Evolutionary conservation across 2,797 vertebrate species (phyloP), one percentile per base, ranked within the genome.

Genomic region (Hozukius guyotensis): DNA sequence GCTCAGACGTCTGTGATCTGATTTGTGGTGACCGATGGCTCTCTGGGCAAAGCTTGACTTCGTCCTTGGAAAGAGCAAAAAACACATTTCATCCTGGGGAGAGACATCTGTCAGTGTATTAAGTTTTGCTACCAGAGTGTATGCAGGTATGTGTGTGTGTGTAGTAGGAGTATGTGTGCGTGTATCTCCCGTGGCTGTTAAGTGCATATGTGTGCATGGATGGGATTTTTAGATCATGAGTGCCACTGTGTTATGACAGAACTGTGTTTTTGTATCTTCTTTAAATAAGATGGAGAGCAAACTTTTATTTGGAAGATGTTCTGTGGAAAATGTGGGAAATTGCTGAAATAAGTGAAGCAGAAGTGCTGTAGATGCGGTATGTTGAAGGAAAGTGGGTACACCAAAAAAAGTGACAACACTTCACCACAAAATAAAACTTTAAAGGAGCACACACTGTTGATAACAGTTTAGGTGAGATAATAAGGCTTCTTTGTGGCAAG

Each of bases 1-100:
- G 49, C 49, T n/a, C 38, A 69, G 60, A 71, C 31, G 3, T 84
- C 55, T 68, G 80, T 84, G 69, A 92, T 89, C 56, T 80, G 81
- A 90, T 89, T 87, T 84, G 84, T 49, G 53, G 36, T 72, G 82
- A 86, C 67, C 79, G 72, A 84, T 89, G 76, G 77, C 52, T 89
- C 88, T 81, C 56, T 29, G 69, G 74, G 72, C 77, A 66, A 68
- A 72, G 36, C 65, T 85, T 75, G 80, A 88, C 88, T 86, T 88
- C 84, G 89, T 86, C 89, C 83, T 90, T 85, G 80, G 72, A 76
- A 86, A 79, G 63, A 69, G 75, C 57, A 78, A 84, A 86, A 63
- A 81, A 71, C 76, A 67, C 46, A 73, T 71, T 84, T 88, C 42
- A 68, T 73, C 70, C 70, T 20, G 14, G 68, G 67, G 74, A 85